Evolutionary conservation across 2,797 vertebrate genomes (phyloP), one percentile per base, ranked within the genome.

Genomic region (Syncerus caffer): DNA sequence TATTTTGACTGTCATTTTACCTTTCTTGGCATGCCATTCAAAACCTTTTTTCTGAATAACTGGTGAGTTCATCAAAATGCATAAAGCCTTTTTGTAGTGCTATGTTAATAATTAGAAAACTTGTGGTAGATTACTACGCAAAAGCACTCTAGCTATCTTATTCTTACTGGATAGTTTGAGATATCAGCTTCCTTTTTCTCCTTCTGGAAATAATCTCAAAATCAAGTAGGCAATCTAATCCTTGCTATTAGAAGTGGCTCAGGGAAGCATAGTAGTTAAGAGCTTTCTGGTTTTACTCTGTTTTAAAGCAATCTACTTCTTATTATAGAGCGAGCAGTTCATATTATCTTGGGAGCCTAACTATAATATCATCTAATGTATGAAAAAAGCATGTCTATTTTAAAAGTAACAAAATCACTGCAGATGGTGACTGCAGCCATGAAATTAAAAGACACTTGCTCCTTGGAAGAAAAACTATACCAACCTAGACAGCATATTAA

Each of bases 1-100:
- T 97, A 85, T 96, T 98, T 97, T 95, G 97, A 84, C 96, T 98
- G 95, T 98, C 98, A 98, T 92, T 93, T 97, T 94, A 94, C 93
- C 91, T 83, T 83, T 96, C 93, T 34, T 98, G 80, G 80, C 13
- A 12, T 98, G 98, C 82, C 84, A 85, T 84, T 98, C 95, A 95
- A 21, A 13, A 9, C 67, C 95, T 90, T 98, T 98, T 98, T 96
- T 79, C 93, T 97, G 95, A 98, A 96, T 98, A 97, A 97, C 97
- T 94, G 89, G n/a, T 42, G n/a, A 98, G 51, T 95, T 98, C 74
- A 97, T 97, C 93, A 96, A 89, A 97, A 97, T 96, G 85, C 71
- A 62, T 96, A 97, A 96, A 79, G 10, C 62, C 84, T 95, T 92
- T 23, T 23, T 95, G 51, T 89, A 95, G 23, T 88, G 51, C 79